Evolutionary conservation across 2,113 vertebrate species (phyloP), one percentile per base, ranked within the genome.

Genomic region (Hippopotamus amphibius): DNA sequence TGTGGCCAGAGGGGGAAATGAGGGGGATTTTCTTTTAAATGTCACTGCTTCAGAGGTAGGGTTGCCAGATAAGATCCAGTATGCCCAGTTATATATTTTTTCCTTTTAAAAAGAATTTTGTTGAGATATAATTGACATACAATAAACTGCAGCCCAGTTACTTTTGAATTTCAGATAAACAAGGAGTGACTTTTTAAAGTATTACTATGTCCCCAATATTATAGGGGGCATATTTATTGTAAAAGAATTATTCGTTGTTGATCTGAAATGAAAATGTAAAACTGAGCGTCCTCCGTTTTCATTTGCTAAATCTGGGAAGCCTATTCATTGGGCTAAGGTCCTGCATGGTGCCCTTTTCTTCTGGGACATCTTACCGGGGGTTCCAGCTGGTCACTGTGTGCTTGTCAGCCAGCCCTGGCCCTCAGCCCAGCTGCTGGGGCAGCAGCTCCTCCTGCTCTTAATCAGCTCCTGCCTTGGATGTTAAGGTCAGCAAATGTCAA

Each of bases 401-500:
- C 41, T n/a, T 4, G 1, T 43, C 80, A 43, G 76, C 63, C 59
- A 48, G 30, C 11, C 7, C 86, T 84, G 97, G 86, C 91, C 48
- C 79, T 71, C n/a, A 3, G 95, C 97, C 96, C 69, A 4, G 90
- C 65, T 0, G 28, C 80, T 0, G 22, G 74, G 76, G 37, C 72
- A 0, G 68, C 0, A 0, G n/a, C 81, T 50, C 33, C 68, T 2
- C 43, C 65, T 7, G 63, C 82, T 91, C 82, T 80, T 72, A 28
- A 71, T 1, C 57, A 72, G 81, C 65, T 65, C 30, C 0, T 9
- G 89, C 72, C 80, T 88, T 24, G 55, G 48, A 48, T 4, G 72
- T 0, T 7, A 87, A 97, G 97, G 96, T 95, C 86, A 6, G 14
- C 55, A 7, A 80, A n/a, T 53, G 97, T 97, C 97, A 97, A 97